Percentiles rank a stretch among this genome's conserved stretches.
phyloP scores from a whole-genome alignment of 2,113 vertebrate genomes.

The Oncorhynchus clarkii region DNA sequence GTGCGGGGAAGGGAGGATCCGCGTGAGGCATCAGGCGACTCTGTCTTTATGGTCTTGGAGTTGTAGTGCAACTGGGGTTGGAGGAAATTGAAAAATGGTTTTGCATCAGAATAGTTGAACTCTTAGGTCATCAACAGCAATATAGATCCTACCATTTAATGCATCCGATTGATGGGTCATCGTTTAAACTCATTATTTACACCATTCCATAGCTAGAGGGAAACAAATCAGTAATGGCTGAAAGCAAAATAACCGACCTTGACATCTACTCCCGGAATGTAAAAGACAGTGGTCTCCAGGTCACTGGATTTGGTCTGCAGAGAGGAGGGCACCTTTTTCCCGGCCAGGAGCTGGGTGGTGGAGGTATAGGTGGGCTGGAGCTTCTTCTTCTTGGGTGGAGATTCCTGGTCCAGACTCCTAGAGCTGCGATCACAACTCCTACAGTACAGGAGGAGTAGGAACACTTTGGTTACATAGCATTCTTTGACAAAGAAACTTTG shows the following conservation, averaged over 20 bases:
- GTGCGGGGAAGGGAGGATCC: slow-evolving; percentile 96
- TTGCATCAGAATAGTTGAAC: too few relatives aligned
- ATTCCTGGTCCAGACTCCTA: slow-evolving; percentile 92
- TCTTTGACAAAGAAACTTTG: not conserved
- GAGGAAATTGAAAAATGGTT: not conserved
- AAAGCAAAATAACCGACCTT: slow-evolving; percentile 77
- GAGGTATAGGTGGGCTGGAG: slow-evolving; percentile 88
- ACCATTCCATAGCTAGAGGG: not conserved
- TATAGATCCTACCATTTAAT: too few relatives aligned
- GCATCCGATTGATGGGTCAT: too few relatives aligned
- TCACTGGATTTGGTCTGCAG: slow-evolving; percentile 92
- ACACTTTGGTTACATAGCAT: not conserved
- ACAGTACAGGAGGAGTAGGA: not conserved
- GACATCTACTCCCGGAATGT: slow-evolving; percentile 97
- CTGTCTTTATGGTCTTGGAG: slow-evolving; percentile 95
- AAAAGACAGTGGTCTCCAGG: slow-evolving; percentile 95
- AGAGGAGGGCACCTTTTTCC: slow-evolving; percentile 92
- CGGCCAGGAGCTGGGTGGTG: slow-evolving; percentile 85
- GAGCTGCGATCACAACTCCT: slow-evolving; percentile 93
- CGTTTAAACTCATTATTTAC: too few relatives aligned
- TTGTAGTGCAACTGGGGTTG: slow-evolving; percentile 91
- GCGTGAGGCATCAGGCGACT: slow-evolving; percentile 91
- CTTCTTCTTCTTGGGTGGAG: slow-evolving; percentile 96
- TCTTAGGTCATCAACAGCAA: too few relatives aligned
- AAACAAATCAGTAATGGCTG: not conserved